Evolutionary conservation across 2,113 vertebrate species (phyloP), one percentile per base, ranked within the genome.

Genomic region (Cichladusa arquata): DNA sequence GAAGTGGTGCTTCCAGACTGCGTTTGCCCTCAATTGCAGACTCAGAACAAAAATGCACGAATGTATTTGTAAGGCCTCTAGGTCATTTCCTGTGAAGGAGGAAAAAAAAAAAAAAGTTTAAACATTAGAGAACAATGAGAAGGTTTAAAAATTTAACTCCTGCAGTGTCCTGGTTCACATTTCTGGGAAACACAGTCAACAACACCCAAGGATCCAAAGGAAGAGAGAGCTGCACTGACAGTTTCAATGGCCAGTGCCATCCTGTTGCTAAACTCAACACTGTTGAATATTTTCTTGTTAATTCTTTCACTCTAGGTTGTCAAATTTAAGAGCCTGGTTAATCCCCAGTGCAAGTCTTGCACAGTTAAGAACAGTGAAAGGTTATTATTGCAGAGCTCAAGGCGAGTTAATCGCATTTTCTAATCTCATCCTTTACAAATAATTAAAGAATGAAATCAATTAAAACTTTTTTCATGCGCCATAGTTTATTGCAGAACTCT

Each of bases 41-140:
- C 97, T 98, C 98, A 92, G 97, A 98, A 98, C 93, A 97, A 98
- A 97, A 98, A 98, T 98, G 98, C 98, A 98, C 98, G 96, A 97
- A 98, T 98, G 97, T 98, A 98, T 98, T 98, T 98, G 98, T 99
- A 99, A 99, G 98, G 99, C 98, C 98, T 99, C 98, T 99, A 98
- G 98, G 98, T 99, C 99, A 99, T 99, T 99, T 99, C 99, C 99
- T 99, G 98, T 97, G 42, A 93, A 90, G 78, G 95, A 73, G 0
- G 13, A 42, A 1, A 6, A 34, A 81, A 91, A 96, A 96, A 54
- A 84, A 51, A 51, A 1, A 65, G 57, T 95, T 90, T 96, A 76
- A 92, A 95, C 45, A 74, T 97, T 96, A 98, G 34, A 80, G 89
- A 96, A 95, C 93, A 96, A 93, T 94, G 48, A 97, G 53, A 81